A percentile compares a stretch with the other conserved stretches of the same genome.
phyloP scores from a whole-genome alignment of 2,113 vertebrate species.

The Falcunculus frontatus region DNA sequence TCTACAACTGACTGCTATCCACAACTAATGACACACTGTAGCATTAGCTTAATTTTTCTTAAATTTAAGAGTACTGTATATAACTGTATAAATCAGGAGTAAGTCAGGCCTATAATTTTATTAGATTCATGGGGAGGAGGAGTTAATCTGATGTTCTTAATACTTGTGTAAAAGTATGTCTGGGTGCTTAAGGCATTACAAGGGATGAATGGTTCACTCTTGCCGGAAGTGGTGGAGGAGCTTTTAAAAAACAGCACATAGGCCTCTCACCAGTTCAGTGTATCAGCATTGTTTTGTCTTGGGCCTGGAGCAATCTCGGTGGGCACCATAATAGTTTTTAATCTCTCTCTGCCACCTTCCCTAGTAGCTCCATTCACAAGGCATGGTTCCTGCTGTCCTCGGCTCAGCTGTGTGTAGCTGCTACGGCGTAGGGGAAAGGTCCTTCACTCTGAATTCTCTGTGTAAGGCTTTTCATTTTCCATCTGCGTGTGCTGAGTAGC shows the following conservation, averaged over 20 bases:
- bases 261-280: background rate
- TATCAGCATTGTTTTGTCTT: slow-evolving; percentile 19
- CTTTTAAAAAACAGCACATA: background rate
- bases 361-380: background rate
- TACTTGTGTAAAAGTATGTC: background rate
- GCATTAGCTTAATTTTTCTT: background rate
- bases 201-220: background rate
- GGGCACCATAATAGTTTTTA: background rate
- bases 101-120: background rate
- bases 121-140: background rate
- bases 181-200: background rate
- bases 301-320: background rate
- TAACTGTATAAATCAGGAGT: background rate
- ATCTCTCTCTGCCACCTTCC: background rate
- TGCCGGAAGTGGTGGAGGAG: background rate
- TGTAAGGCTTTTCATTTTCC: background rate
- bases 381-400: background rate
- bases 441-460: background rate
- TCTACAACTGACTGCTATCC: background rate
- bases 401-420: background rate
- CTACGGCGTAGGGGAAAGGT: background rate
- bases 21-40: background rate
- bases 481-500: background rate
- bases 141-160: background rate
- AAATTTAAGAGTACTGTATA: background rate